A percentile compares a stretch with the other conserved stretches of the same genome.
These are phyloP conservation scores for Hyperoplus lanceolatus DNA, from an alignment of 2,797 vertebrate species.

Conservation along the genomic window DNA sequence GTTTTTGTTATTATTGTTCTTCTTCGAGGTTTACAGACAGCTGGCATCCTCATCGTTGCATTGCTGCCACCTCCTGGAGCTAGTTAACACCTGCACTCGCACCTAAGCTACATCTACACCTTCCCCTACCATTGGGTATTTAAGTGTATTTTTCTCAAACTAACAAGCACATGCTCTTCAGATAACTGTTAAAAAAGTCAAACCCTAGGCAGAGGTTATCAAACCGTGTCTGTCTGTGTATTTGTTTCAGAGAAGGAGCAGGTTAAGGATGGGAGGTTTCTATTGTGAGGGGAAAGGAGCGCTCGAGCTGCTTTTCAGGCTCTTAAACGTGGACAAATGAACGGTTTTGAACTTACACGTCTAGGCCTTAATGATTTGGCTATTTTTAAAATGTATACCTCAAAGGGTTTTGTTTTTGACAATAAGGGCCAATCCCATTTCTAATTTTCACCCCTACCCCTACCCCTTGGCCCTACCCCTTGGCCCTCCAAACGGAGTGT, in stretches of 20 bases:
- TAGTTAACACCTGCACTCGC: background rate
- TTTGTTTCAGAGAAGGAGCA: background rate
- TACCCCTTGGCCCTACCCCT: too few relatives aligned
- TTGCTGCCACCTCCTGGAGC: constrained; percentile 19
- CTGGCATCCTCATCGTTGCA: background rate
- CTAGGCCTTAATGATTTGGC: too few relatives aligned
- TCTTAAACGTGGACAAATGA: background rate
- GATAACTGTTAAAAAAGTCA: background rate
- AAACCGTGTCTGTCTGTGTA: background rate
- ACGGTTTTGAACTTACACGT: too few relatives aligned
- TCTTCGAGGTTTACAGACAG: background rate
- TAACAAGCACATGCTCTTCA: background rate
- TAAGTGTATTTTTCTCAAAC: background rate
- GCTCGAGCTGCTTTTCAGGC: background rate
- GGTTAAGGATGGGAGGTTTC: constrained; percentile 14
- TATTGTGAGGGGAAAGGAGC: constrained; percentile 20
- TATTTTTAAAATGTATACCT: too few relatives aligned
- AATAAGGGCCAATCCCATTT: too few relatives aligned
- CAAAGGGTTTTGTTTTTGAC: too few relatives aligned
- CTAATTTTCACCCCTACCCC: too few relatives aligned
- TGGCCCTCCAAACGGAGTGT: too few relatives aligned
- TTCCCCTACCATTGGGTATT: background rate
- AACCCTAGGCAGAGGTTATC: background rate
- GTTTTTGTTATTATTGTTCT: constrained; percentile 5
- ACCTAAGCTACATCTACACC: background rate